Evolutionary conservation across 2,797 vertebrate species (phyloP).

Genomic region (Apogon hyalosoma): DNA sequence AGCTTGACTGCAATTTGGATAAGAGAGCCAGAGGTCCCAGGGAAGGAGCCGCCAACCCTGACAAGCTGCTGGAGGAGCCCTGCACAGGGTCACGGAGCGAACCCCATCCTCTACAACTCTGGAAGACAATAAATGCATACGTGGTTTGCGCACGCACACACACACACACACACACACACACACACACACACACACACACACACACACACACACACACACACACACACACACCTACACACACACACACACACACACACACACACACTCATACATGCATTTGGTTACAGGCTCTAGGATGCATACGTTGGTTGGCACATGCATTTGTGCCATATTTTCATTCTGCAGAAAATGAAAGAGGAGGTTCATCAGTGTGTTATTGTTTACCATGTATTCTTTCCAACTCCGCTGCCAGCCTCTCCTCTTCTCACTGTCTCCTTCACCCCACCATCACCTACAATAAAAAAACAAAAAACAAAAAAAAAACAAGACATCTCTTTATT

Average conservation of each 20-base stretch:
- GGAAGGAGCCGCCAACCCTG: constrained; percentile 77
- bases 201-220: neutral
- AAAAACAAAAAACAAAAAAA: constrained; percentile 30
- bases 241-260: neutral
- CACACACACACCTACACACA: neutral
- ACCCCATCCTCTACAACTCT: neutral
- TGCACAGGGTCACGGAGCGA: constrained; percentile 59
- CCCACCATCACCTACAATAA: constrained; percentile 16
- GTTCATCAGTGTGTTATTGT: constrained; percentile 35
- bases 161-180: neutral
- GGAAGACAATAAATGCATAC: constrained; percentile 18
- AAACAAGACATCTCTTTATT: constrained; percentile 50
- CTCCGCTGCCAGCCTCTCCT: constrained; percentile 20
- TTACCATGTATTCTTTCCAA: constrained; percentile 33
- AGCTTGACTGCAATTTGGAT: constrained; percentile 85
- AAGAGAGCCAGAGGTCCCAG: constrained; percentile 74
- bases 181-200: neutral
- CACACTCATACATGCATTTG: neutral
- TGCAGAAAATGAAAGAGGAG: constrained; percentile 4
- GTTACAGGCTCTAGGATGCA: neutral
- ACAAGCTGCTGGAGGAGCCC: constrained; percentile 81
- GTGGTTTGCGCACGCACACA: neutral
- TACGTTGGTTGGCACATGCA: neutral
- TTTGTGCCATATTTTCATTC: neutral
- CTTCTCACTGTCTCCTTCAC: constrained; percentile 13